Conservation (phyloP, 2,113 vertebrate genomes). For the Myrmophylax atrothorax region DNA sequence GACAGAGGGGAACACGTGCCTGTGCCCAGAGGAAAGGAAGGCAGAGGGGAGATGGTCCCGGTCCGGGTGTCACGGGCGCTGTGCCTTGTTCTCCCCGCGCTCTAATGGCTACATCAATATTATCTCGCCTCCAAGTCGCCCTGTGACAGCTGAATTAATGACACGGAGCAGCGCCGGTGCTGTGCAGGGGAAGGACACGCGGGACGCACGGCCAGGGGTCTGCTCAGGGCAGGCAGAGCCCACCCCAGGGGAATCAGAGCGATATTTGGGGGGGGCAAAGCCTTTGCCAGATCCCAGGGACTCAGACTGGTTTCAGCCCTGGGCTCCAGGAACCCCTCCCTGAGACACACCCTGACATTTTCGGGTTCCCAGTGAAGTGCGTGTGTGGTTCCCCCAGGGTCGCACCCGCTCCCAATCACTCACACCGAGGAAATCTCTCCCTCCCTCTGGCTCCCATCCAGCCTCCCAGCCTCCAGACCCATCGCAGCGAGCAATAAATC, state of each 20-base stretch:
- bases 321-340: neutral
- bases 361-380: rapidly evolving
- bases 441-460: neutral
- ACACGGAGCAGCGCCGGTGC: neutral
- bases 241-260: rapidly evolving
- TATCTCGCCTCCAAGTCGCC: neutral
- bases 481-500: neutral
- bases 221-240: neutral
- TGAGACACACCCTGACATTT: rapidly evolving
- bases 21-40: neutral
- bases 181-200: neutral
- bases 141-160: conserved; percentile 56
- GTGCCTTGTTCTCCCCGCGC: neutral
- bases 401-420: rapidly evolving
- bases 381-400: rapidly evolving
- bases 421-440: neutral
- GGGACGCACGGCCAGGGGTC: rapidly evolving
- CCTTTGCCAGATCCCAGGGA: rapidly evolving
- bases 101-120: conserved; percentile 46
- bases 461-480: neutral
- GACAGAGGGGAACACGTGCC: neutral
- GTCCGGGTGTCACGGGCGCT: rapidly evolving
- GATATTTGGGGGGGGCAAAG: neutral
- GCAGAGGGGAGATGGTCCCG: too few species aligned
- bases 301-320: neutral